A percentile compares a stretch with the other conserved stretches of the same genome.
phyloP scores from a whole-genome alignment of 92 coral and sea anemone genomes.

The Bergia sp. region DNA sequence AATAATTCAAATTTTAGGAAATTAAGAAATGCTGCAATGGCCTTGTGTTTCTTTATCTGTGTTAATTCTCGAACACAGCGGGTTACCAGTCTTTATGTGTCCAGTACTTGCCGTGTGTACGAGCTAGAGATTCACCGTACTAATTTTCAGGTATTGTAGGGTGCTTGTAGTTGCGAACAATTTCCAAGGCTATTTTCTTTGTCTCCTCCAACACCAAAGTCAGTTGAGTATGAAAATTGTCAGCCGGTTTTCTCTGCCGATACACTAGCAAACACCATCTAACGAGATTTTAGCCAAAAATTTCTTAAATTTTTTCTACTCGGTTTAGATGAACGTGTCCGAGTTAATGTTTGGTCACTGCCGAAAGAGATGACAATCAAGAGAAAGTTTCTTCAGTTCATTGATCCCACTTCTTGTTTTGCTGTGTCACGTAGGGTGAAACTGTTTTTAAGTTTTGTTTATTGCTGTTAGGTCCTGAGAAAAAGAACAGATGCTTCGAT shows the following conservation, averaged over 20 bases:
- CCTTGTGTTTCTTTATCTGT: neutral
- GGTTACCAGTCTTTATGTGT: neutral
- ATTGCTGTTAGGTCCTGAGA: neutral
- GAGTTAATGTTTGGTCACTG: neutral
- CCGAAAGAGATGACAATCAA: neutral
- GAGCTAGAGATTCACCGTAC: neutral
- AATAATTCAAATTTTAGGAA: neutral
- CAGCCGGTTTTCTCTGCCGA: neutral
- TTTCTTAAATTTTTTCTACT: too few relatives aligned
- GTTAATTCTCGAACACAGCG: neutral
- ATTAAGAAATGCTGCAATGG: neutral
- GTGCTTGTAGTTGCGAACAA: neutral
- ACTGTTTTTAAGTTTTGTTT: neutral
- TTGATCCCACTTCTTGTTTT: neutral
- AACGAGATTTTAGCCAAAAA: too few relatives aligned
- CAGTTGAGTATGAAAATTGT: too few relatives aligned
- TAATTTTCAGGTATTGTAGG: neutral
- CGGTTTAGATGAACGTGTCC: neutral
- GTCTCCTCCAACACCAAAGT: neutral
- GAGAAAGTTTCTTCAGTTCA: neutral
- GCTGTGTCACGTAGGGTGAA: neutral
- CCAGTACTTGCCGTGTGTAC: neutral
- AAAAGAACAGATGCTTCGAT: constrained; percentile 23
- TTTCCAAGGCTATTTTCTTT: too few relatives aligned
- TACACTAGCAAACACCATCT: neutral